Conservation (phyloP, 1,140 invertebrate species). For the Cryptotermes secundus region DNA sequence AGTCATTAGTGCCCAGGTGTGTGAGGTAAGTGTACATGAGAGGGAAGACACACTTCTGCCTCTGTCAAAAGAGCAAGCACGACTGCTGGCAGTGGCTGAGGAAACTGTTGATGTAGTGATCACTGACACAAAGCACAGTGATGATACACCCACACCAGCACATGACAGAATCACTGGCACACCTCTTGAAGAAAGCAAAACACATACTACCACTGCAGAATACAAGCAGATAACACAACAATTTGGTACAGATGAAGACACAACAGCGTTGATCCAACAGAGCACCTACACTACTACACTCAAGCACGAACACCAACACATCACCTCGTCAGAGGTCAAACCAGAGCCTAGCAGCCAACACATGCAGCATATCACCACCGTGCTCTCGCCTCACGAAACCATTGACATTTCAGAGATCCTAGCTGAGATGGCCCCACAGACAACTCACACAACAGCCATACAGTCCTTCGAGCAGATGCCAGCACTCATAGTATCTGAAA, state of each 20-base stretch:
- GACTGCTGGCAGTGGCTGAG: constrained; percentile 35
- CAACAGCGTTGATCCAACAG: neutral
- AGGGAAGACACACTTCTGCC: constrained; percentile 31
- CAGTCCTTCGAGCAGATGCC: constrained; percentile 36
- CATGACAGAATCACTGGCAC: constrained; percentile 21
- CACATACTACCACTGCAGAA: constrained; percentile 18
- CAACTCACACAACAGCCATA: constrained; percentile 37
- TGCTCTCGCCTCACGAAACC: constrained; percentile 35
- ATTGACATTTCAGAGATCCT: constrained; percentile 38
- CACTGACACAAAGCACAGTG: constrained; percentile 27
- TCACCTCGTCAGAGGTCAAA: constrained; percentile 35
- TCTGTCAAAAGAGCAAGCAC: constrained; percentile 34
- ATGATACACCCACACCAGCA: constrained; percentile 30
- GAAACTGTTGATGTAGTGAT: neutral
- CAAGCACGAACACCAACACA: constrained; percentile 35
- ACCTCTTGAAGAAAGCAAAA: constrained; percentile 19
- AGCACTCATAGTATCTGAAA: constrained; percentile 36
- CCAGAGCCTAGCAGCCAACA: constrained; percentile 34
- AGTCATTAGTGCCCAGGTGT: constrained; percentile 25
- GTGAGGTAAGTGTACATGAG: constrained; percentile 35
- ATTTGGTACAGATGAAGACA: constrained; percentile 24
- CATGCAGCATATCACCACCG: constrained; percentile 22
- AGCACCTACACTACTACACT: constrained; percentile 28
- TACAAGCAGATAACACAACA: constrained; percentile 24
- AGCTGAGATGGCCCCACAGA: constrained; percentile 33